These are phyloP conservation scores for Macrobrachium nipponense DNA, from an alignment of 1,140 invertebrate genomes.

Conservation along the genomic window DNA sequence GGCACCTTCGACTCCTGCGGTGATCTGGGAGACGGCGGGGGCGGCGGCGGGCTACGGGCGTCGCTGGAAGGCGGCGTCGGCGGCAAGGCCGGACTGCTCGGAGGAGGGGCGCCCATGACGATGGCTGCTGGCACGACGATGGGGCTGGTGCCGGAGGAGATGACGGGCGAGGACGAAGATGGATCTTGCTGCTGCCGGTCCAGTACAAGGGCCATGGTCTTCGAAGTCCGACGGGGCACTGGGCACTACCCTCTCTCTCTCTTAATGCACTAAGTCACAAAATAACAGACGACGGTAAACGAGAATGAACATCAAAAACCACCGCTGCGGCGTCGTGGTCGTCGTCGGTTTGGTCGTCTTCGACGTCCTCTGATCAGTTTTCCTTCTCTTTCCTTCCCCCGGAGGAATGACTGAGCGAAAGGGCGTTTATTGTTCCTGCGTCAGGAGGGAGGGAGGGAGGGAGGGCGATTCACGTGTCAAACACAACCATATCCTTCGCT, in stretches of 20 bases:
- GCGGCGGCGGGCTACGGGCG: slow-evolving; percentile 44
- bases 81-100: slow-evolving; percentile 51
- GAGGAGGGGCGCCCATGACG: slow-evolving; percentile 42
- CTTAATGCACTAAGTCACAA: too few species aligned
- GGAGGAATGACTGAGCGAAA: neutral
- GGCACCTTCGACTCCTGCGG: slow-evolving; percentile 45
- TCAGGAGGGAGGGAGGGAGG: too few species aligned
- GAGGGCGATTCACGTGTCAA: slow-evolving; percentile 49
- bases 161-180: neutral
- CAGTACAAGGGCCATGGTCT: slow-evolving; percentile 41
- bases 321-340: too few species aligned
- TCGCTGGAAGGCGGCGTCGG: slow-evolving; percentile 55
- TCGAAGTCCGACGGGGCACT: slow-evolving; percentile 7
- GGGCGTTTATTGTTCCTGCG: slow-evolving; percentile 26
- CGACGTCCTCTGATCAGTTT: too few species aligned
- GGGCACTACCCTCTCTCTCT: neutral
- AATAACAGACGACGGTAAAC: too few species aligned
- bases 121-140: slow-evolving; percentile 12
- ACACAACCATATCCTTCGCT: slow-evolving; percentile 44
- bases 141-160: neutral
- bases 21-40: slow-evolving; percentile 43
- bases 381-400: too few species aligned
- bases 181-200: slow-evolving; percentile 47
- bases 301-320: too few species aligned
- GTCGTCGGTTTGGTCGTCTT: too few species aligned